Percentiles rank a stretch among this genome's conserved stretches.
Evolutionary conservation across 2,888 invertebrate genomes (phyloP).

Genomic region (Leucania comma): DNA sequence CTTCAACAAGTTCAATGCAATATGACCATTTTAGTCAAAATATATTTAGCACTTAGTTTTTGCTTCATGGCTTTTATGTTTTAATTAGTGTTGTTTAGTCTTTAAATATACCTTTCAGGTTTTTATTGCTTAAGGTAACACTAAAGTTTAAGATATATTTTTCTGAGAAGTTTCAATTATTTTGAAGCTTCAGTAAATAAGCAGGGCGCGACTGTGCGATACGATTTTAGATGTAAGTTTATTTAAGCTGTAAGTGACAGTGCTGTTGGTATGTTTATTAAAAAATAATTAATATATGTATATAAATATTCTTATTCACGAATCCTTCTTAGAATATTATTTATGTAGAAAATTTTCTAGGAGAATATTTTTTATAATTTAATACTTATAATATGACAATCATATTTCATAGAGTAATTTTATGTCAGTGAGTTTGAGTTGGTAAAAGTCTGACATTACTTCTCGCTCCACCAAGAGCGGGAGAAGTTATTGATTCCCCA

Average conservation of each 20-base stretch:
- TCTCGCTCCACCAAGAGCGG: no score
- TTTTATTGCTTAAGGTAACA: background rate
- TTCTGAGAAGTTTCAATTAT: background rate
- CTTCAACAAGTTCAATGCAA: background rate
- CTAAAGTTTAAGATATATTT: background rate
- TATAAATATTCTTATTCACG: no score
- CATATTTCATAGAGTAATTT: background rate
- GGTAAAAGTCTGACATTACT: no score
- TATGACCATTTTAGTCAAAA: background rate
- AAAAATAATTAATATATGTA: no score
- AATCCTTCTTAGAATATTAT: background rate
- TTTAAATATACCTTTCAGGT: background rate
- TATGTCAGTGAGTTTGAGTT: no score
- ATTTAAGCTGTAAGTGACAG: no score
- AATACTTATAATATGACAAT: background rate
- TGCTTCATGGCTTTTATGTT: background rate
- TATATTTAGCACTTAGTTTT: conserved; percentile 8
- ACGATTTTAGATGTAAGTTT: no score
- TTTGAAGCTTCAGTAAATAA: background rate
- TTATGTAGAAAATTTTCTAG: background rate
- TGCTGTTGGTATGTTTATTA: no score
- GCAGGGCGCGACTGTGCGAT: background rate
- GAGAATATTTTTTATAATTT: background rate
- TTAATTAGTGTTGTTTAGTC: conserved; percentile 15
- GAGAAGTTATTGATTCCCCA: no score